Conservation (phyloP, 37 sponge, comb jelly and placozoan genomes). For the Theonella swinhoei region DNA sequence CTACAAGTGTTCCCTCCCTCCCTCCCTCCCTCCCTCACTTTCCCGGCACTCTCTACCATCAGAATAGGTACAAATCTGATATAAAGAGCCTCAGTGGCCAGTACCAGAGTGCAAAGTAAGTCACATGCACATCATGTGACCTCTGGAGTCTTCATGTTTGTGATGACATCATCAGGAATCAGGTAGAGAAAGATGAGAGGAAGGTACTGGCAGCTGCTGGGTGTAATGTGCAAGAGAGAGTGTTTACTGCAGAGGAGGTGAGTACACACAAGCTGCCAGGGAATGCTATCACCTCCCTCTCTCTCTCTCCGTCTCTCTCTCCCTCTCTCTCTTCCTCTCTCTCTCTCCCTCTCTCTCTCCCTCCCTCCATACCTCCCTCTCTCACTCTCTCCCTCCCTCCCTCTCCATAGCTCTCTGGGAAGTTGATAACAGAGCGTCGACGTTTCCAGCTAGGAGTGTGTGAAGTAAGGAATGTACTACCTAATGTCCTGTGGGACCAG, state of each 20-base stretch:
- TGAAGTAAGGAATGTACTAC: no score
- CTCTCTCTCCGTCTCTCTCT: neutral
- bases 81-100: slow-evolving; percentile 64
- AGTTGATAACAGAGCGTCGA: slow-evolving; percentile 69
- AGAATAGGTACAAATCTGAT: slow-evolving; percentile 80
- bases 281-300: neutral
- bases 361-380: neutral
- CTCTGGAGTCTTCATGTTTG: neutral
- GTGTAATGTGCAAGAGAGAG: slow-evolving; percentile 34
- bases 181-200: slow-evolving; percentile 60
- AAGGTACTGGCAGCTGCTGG: slow-evolving; percentile 38
- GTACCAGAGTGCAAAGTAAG: slow-evolving; percentile 75
- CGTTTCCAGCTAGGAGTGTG: slow-evolving; percentile 65
- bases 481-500: no score
- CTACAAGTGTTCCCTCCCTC: neutral
- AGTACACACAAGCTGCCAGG: neutral
- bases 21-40: neutral
- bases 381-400: neutral
- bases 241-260: slow-evolving; percentile 61
- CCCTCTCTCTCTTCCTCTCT: neutral
- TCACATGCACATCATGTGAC: neutral
- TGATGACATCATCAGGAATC: slow-evolving; percentile 19
- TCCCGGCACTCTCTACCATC: no score
- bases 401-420: slow-evolving; percentile 62
- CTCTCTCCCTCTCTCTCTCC: neutral